Evolutionary conservation across 2,113 vertebrate genomes (phyloP).

Genomic region (Eptesicus fuscus): DNA sequence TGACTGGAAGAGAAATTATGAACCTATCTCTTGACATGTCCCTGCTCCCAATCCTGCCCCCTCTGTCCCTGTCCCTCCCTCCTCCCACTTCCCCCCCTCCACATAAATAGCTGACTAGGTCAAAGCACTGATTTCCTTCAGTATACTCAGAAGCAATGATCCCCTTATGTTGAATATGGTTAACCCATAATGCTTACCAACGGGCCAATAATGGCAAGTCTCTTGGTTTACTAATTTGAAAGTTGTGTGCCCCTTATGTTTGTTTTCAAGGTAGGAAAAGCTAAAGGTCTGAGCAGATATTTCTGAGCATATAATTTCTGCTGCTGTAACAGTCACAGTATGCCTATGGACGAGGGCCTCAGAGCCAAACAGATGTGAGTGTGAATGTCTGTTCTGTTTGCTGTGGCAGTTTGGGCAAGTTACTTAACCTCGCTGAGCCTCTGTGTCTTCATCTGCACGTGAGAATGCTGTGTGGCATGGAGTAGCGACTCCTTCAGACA

Average conservation of each 20-base stretch:
- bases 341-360: background rate
- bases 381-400: background rate
- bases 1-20: background rate
- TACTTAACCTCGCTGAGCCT: background rate
- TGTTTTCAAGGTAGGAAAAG: conserved; percentile 1
- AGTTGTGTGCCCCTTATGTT: background rate
- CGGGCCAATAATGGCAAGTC: background rate
- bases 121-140: background rate
- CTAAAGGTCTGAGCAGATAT: background rate
- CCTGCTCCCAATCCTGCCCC: background rate
- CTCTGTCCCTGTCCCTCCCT: too few relatives aligned
- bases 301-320: background rate
- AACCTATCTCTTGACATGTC: background rate
- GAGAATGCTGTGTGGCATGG: background rate
- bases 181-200: background rate
- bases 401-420: background rate
- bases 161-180: background rate
- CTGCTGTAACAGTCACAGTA: background rate
- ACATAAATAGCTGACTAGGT: background rate
- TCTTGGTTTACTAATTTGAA: background rate
- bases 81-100: too few relatives aligned
- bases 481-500: background rate
- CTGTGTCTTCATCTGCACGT: background rate
- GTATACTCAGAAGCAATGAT: background rate
- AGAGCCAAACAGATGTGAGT: background rate